Percentiles rank a stretch among this genome's conserved stretches.
Conservation (phyloP, 2,113 vertebrate species). For the Psilopogon haemacephalus region DNA sequence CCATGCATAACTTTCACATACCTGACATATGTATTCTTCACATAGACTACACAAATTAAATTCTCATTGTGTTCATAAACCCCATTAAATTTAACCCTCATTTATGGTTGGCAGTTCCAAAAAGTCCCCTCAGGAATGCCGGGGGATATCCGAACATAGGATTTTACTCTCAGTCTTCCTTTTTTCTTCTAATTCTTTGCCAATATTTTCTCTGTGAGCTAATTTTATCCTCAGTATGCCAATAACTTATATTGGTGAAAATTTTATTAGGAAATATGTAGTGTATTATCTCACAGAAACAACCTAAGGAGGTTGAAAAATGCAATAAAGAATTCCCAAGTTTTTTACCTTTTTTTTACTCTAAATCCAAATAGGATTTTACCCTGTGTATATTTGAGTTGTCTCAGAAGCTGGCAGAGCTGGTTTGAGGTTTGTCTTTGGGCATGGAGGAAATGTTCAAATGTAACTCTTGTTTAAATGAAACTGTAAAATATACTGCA, state of each 20-base stretch:
- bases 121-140: constrained; percentile 16
- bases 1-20: background rate
- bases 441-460: background rate
- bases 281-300: constrained; percentile 15
- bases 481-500: background rate
- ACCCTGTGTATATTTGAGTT: background rate
- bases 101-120: background rate
- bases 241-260: background rate
- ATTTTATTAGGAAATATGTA: constrained; percentile 28
- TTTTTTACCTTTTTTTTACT: constrained; percentile 19
- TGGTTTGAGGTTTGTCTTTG: background rate
- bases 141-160: constrained; percentile 22
- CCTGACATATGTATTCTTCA: background rate
- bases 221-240: constrained; percentile 24
- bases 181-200: constrained; percentile 19
- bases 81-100: constrained; percentile 17
- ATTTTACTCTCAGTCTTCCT: constrained; percentile 10
- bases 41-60: background rate
- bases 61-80: background rate
- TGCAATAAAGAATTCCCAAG: background rate
- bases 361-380: constrained; percentile 2
- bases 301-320: background rate
- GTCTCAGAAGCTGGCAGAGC: background rate
- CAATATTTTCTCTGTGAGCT: constrained; percentile 38
- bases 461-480: background rate